Conservation (phyloP, 2,888 invertebrate genomes). For the Aricia artaxerxes region DNA sequence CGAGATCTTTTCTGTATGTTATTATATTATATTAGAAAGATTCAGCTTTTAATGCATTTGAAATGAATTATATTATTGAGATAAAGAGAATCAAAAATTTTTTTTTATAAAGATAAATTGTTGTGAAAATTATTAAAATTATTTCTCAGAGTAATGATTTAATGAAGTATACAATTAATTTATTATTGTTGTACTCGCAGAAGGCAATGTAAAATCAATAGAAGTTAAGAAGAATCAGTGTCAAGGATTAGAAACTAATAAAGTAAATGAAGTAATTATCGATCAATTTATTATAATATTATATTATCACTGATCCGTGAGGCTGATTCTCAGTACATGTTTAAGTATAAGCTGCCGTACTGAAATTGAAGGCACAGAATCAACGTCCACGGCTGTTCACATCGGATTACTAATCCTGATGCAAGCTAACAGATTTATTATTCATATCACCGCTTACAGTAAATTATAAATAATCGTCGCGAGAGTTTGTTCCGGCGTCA, state of each 20-base stretch:
- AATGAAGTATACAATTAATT: neutral
- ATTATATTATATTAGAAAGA: neutral
- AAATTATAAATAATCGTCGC: neutral
- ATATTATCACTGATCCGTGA: slow-evolving; percentile 31
- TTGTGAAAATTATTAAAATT: neutral
- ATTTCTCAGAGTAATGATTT: neutral
- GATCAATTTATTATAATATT: neutral
- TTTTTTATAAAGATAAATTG: neutral
- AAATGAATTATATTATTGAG: neutral
- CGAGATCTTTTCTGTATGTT: neutral
- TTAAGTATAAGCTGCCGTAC: slow-evolving; percentile 26
- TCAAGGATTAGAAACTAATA: slow-evolving; percentile 10
- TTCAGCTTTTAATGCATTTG: neutral
- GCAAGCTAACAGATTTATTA: neutral
- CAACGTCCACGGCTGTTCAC: neutral
- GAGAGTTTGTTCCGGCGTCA: neutral
- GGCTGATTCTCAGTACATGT: slow-evolving; percentile 31
- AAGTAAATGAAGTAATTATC: neutral
- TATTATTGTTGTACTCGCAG: slow-evolving; percentile 4
- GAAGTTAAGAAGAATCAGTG: neutral
- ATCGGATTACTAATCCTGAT: neutral
- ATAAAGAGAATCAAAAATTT: neutral
- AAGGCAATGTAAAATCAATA: slow-evolving; percentile 26
- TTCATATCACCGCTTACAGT: neutral
- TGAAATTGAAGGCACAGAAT: slow-evolving; percentile 34